These are phyloP conservation scores for Ceratoteleas bidentatus DNA, from an alignment of 1,140 invertebrate species.

Conservation along the genomic window DNA sequence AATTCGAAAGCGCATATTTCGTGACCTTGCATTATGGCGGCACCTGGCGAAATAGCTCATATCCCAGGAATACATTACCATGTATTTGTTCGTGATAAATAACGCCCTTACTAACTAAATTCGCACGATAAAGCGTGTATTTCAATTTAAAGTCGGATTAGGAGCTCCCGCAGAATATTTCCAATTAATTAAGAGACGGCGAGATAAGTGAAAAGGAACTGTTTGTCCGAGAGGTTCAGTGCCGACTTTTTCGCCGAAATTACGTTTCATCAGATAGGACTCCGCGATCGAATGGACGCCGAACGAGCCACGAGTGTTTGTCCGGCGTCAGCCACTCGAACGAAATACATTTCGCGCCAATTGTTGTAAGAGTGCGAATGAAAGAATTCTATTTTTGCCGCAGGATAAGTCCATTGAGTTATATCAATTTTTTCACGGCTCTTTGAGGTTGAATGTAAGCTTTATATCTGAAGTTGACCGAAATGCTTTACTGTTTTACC, in stretches of 20 bases:
- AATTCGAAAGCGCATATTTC: too few species aligned
- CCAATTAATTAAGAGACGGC: neutral
- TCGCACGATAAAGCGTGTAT: neutral
- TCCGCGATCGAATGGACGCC: neutral
- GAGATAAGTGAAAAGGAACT: slow-evolving; percentile 1
- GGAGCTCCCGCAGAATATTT: neutral
- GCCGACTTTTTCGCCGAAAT: neutral
- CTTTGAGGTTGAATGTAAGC: too few species aligned
- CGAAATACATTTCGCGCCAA: too few species aligned
- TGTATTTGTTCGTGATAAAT: slow-evolving; percentile 2
- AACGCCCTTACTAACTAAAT: neutral
- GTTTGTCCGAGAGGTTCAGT: neutral
- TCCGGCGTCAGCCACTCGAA: too few species aligned
- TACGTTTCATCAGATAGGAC: neutral
- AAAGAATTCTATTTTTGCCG: too few species aligned
- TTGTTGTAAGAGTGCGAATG: too few species aligned
- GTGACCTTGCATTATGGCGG: neutral
- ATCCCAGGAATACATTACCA: neutral
- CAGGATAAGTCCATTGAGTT: too few species aligned
- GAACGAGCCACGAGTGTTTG: neutral
- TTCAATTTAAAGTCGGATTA: slow-evolving; percentile 6
- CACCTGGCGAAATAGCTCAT: neutral
- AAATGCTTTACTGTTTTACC: too few species aligned
- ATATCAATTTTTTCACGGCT: too few species aligned
- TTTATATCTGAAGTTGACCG: too few species aligned